These are phyloP conservation scores for Drosophila burlai DNA, from an alignment of 1,140 invertebrate genomes.

Conservation along the genomic window DNA sequence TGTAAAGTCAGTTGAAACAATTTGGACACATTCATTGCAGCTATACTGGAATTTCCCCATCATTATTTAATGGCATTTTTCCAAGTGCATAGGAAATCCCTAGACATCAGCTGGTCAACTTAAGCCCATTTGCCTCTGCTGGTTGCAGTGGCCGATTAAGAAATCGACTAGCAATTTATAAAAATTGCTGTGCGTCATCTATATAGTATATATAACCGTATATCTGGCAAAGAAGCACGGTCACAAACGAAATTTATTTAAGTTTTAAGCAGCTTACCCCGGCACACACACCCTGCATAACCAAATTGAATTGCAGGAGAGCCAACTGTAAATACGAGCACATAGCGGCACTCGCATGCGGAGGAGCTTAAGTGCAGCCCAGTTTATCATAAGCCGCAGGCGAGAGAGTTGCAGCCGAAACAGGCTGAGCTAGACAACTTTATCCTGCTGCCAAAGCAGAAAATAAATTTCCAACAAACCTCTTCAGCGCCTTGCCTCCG, in stretches of 20 bases:
- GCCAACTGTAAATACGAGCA: conserved; percentile 51
- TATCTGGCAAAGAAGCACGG: conserved; percentile 25
- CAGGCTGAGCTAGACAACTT: conserved; percentile 63
- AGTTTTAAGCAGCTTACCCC: conserved; percentile 72
- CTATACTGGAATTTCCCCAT: no score
- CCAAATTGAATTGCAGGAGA: conserved; percentile 73
- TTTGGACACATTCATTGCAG: not conserved
- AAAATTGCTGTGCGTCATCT: conserved; percentile 8
- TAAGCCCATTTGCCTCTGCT: conserved; percentile 1
- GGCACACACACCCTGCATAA: conserved; percentile 8
- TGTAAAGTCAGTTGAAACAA: not conserved
- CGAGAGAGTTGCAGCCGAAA: conserved; percentile 33
- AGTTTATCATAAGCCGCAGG: conserved; percentile 71
- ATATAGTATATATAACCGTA: not conserved
- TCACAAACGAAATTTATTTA: conserved; percentile 69
- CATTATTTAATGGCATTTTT: not conserved
- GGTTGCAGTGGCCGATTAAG: conserved; percentile 25
- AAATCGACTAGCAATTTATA: conserved; percentile 56
- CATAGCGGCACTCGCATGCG: conserved; percentile 43
- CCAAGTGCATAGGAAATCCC: conserved; percentile 2
- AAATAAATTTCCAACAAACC: conserved; percentile 61
- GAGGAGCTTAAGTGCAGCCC: conserved; percentile 63
- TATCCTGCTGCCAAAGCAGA: conserved; percentile 63
- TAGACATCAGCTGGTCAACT: conserved; percentile 40
- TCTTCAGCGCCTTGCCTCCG: conserved; percentile 5